phyloP scores from a whole-genome alignment of 2,888 invertebrate species.

The Carpatolechia fugitivella region DNA sequence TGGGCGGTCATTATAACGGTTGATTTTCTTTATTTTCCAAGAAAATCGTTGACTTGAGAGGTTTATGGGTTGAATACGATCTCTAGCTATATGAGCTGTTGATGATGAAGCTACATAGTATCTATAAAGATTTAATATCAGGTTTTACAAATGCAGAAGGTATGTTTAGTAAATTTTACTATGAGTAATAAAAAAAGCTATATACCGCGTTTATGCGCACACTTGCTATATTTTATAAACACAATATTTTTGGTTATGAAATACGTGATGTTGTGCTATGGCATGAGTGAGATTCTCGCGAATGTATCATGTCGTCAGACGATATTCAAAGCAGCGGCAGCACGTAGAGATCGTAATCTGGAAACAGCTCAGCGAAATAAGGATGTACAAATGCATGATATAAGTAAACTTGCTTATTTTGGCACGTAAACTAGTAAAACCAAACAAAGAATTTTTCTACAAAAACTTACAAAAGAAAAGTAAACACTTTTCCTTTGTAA shows the following conservation, averaged over 20 bases:
- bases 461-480: neutral
- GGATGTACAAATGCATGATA: neutral
- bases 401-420: neutral
- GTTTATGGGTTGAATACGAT: no score
- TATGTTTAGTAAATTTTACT: no score
- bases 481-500: neutral
- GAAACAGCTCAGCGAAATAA: conserved; percentile 3
- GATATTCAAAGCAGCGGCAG: neutral
- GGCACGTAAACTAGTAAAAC: no score
- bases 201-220: neutral
- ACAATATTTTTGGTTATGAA: neutral
- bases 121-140: no score
- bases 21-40: neutral
- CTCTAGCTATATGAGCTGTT: no score
- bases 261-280: neutral
- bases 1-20: neutral
- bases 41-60: no score
- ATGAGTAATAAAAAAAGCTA: neutral
- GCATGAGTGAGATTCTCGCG: neutral
- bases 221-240: neutral
- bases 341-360: neutral
- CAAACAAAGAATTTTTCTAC: neutral
- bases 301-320: conserved; percentile 1
- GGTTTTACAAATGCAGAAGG: no score
- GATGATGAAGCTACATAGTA: no score